These are phyloP conservation scores for Acromyrmex echinatior DNA, from an alignment of 1,140 invertebrate genomes.

Conservation along the genomic window DNA sequence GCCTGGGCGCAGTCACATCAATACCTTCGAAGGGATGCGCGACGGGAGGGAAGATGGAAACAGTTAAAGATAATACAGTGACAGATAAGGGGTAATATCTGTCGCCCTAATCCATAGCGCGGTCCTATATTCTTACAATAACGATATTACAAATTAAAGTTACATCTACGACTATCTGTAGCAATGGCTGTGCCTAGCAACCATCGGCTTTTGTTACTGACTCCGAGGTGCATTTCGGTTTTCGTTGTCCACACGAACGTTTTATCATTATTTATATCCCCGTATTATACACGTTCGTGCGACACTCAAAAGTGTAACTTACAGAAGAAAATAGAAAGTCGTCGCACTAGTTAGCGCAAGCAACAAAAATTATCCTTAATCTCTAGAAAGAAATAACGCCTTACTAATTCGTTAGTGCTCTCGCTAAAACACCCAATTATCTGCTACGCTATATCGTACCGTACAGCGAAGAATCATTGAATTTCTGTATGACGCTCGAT, in stretches of 20 bases:
- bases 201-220: neutral
- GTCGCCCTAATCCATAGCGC: slow-evolving; percentile 16
- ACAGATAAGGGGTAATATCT: neutral
- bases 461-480: neutral
- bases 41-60: neutral
- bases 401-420: slow-evolving; percentile 17
- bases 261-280: slow-evolving; percentile 1
- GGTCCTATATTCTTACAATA: neutral
- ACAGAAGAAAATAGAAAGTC: slow-evolving; percentile 6
- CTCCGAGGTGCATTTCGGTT: slow-evolving; percentile 8
- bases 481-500: neutral
- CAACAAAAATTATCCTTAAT: slow-evolving; percentile 10
- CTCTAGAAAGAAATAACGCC: slow-evolving; percentile 5
- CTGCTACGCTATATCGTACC: neutral
- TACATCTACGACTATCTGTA: slow-evolving; percentile 48
- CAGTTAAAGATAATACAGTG: slow-evolving; percentile 11
- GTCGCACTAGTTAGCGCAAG: neutral
- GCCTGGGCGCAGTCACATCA: slow-evolving; percentile 7
- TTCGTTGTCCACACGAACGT: neutral
- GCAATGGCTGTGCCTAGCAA: neutral
- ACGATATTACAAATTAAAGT: slow-evolving; percentile 60
- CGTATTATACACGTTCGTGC: neutral
- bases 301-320: neutral
- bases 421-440: slow-evolving; percentile 27
- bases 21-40: slow-evolving; percentile 13